Percentiles rank a stretch among this genome's conserved stretches.
These are phyloP conservation scores for Nyctibius bracteatus DNA, from an alignment of 2,113 vertebrate species.

Conservation along the genomic window DNA sequence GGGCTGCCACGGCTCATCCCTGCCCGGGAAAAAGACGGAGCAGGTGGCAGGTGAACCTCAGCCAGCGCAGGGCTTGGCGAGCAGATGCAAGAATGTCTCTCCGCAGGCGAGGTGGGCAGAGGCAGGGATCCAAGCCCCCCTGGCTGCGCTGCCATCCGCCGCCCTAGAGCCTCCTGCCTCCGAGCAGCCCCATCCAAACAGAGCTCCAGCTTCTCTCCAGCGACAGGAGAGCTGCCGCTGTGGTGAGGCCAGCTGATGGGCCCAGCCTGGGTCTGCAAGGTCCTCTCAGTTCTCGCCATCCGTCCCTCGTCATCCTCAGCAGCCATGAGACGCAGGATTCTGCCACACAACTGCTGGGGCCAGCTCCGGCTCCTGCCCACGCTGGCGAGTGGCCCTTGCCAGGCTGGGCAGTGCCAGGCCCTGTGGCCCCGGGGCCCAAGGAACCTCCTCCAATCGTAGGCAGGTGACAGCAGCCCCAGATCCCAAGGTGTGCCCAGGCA, in stretches of 20 bases:
- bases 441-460: not conserved
- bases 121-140: not conserved
- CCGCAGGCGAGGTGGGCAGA: not conserved
- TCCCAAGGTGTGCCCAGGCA: not conserved
- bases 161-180: not conserved
- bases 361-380: no score
- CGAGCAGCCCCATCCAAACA: not conserved
- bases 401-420: not conserved
- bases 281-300: not conserved
- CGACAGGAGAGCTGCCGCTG: not conserved
- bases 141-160: fast-evolving
- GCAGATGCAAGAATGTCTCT: not conserved
- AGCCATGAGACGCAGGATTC: fast-evolving
- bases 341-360: no score
- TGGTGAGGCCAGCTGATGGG: not conserved
- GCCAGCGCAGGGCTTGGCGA: not conserved
- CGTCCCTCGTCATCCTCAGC: no score
- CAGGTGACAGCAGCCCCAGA: not conserved
- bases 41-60: not conserved
- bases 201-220: not conserved
- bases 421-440: fast-evolving
- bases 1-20: not conserved
- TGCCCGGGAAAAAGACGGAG: not conserved
- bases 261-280: not conserved
- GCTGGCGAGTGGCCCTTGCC: not conserved